A percentile compares a stretch with the other conserved stretches of the same genome.
These are phyloP conservation scores for Tetanocera ferruginea DNA, from an alignment of 2,888 invertebrate genomes.

Conservation along the genomic window DNA sequence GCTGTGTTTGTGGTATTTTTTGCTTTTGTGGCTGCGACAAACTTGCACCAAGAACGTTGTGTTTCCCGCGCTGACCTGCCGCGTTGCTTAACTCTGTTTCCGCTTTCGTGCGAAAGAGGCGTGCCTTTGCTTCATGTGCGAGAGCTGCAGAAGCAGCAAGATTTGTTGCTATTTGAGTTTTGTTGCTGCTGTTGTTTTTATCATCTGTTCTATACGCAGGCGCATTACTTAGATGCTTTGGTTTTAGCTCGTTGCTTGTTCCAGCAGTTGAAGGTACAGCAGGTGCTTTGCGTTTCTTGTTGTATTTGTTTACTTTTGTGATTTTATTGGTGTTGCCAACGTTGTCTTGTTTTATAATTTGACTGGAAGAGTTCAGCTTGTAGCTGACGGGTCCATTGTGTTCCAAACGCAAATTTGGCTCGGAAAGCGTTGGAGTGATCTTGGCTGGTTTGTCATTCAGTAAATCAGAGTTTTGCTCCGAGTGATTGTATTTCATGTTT, in stretches of 20 bases:
- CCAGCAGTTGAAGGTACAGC: conserved; percentile 49
- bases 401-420: conserved; percentile 76
- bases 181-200: neutral
- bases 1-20: neutral
- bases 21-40: neutral
- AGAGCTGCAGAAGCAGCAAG: neutral
- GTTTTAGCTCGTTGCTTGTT: neutral
- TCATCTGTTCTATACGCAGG: neutral
- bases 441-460: neutral
- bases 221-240: neutral
- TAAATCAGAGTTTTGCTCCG: neutral
- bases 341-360: neutral
- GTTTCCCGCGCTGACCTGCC: neutral
- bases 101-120: conserved; percentile 82
- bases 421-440: conserved; percentile 71
- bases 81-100: neutral
- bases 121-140: conserved; percentile 70
- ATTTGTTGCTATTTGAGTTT: conserved; percentile 70
- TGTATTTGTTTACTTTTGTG: conserved; percentile 66
- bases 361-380: neutral
- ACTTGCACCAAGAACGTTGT: too few relatives aligned
- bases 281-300: conserved; percentile 83
- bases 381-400: neutral
- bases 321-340: neutral
- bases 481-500: conserved; percentile 43